These are phyloP conservation scores for Caenorhabditis zanzibari DNA, from an alignment of 2,888 invertebrate genomes.

Conservation along the genomic window DNA sequence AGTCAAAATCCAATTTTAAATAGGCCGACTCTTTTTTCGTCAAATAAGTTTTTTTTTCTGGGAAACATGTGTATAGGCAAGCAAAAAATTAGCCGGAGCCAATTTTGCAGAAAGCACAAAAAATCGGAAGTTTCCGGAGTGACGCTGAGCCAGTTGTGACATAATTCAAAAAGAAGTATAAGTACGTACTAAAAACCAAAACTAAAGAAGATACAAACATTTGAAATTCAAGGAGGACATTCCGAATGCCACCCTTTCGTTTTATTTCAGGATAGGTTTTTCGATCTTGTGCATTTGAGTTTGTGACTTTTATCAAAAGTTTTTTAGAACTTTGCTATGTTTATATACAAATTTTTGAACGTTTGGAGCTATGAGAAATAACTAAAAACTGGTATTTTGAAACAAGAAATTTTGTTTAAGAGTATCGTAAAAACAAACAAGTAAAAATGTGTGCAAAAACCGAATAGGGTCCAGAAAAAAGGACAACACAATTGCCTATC, in stretches of 20 bases:
- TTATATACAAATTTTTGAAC: no score
- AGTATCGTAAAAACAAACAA: slow-evolving; percentile 14
- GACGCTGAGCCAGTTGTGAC: slow-evolving; percentile 46
- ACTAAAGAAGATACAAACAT: neutral
- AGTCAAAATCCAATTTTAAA: slow-evolving; percentile 36
- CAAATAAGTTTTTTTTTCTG: slow-evolving; percentile 8
- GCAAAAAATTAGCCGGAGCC: slow-evolving; percentile 39
- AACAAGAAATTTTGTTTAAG: no score
- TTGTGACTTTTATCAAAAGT: no score
- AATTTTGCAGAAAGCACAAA: slow-evolving; percentile 44
- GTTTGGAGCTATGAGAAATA: no score
- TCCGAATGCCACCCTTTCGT: slow-evolving; percentile 10
- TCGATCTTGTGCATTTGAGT: no score
- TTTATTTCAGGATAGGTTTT: neutral
- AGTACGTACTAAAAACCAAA: slow-evolving; percentile 3
- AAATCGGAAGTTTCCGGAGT: slow-evolving; percentile 51
- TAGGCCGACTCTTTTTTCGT: neutral
- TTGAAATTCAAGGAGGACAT: slow-evolving; percentile 11
- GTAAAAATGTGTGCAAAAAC: slow-evolving; percentile 49
- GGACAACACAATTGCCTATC: slow-evolving; percentile 6
- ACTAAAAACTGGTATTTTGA: no score
- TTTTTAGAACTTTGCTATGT: no score
- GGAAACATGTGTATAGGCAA: slow-evolving; percentile 7
- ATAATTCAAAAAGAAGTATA: slow-evolving; percentile 31
- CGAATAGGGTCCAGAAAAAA: slow-evolving; percentile 17